Conservation (phyloP, 2,113 vertebrate species). For the Toxostoma redivivum region DNA sequence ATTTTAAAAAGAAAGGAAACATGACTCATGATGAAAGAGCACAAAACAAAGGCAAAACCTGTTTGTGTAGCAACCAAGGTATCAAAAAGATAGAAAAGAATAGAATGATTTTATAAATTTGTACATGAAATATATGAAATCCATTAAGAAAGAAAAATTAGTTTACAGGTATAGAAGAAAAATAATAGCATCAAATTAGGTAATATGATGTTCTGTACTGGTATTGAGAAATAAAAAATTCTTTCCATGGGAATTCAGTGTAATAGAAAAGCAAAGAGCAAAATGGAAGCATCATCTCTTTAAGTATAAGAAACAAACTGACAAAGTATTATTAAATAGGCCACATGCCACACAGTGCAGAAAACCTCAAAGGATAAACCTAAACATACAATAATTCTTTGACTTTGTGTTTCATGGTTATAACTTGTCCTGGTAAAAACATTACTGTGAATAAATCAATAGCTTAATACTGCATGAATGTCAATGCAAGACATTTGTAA, state of each 20-base stretch:
- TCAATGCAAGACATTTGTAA: background rate
- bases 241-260: background rate
- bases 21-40: background rate
- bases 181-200: background rate
- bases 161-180: background rate
- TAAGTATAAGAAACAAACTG: background rate
- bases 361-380: background rate
- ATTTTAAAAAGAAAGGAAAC: background rate
- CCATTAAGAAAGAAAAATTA: background rate
- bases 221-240: background rate
- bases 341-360: background rate
- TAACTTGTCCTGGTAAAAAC: slow-evolving; percentile 14
- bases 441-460: background rate
- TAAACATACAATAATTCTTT: background rate
- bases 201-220: background rate
- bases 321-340: background rate
- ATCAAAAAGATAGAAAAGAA: background rate
- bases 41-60: background rate
- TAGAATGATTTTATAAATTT: background rate
- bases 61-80: background rate
- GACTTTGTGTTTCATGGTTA: slow-evolving; percentile 22
- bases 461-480: background rate
- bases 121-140: background rate
- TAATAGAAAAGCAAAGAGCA: background rate
- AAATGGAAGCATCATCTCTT: background rate